Evolutionary conservation across 1,140 invertebrate species (phyloP).

Genomic region (Lepidurus packardi): DNA sequence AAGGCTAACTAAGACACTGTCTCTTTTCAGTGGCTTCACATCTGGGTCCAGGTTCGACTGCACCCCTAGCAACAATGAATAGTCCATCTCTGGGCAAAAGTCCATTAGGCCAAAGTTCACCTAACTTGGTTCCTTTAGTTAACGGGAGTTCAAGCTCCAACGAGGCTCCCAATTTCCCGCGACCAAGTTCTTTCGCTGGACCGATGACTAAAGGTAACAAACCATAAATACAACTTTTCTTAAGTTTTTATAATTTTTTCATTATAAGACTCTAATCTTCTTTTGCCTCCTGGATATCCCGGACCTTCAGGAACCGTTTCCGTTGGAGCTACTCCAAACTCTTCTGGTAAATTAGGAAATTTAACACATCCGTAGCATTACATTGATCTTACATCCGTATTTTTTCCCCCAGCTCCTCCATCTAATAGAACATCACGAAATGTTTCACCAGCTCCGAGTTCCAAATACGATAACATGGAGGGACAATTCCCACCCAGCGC

Average conservation of each 20-base stretch:
- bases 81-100: background rate
- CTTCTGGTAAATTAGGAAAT: background rate
- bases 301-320: background rate
- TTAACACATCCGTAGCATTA: background rate
- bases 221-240: background rate
- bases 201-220: background rate
- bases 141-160: background rate
- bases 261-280: constrained; percentile 1
- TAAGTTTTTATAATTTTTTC: background rate
- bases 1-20: background rate
- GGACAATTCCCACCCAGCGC: background rate
- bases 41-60: background rate
- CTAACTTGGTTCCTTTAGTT: constrained; percentile 8
- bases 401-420: background rate
- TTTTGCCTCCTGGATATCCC: background rate
- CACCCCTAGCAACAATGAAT: constrained; percentile 3
- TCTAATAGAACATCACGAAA: constrained; percentile 4
- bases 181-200: background rate
- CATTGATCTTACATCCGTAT: no score
- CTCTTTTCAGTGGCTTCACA: background rate
- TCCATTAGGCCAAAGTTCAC: background rate
- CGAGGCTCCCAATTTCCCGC: background rate
- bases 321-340: background rate
- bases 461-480: background rate
- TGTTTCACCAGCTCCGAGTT: background rate